phyloP scores from a whole-genome alignment of 2,797 vertebrate species.

The Pelochelys cantorii region DNA sequence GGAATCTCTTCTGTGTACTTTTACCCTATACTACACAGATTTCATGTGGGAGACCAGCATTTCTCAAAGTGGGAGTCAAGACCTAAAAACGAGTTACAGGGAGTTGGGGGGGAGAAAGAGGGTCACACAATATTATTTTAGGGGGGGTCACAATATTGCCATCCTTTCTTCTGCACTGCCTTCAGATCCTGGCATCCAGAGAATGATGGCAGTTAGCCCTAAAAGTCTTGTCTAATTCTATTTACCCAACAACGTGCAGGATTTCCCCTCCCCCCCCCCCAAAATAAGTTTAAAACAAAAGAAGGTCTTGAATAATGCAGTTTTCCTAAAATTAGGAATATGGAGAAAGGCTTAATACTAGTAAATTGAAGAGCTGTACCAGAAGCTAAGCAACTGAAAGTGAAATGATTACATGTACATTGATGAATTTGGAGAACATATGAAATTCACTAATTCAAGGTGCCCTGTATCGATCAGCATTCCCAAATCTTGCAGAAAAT shows the following conservation, averaged over 20 bases:
- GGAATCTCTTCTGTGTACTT: too few species aligned
- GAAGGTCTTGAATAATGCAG: not conserved
- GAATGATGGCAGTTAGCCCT: too few species aligned
- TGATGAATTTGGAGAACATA: not conserved
- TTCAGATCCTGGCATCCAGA: too few species aligned
- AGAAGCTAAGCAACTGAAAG: not conserved
- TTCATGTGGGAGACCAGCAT: too few species aligned
- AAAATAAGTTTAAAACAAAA: not conserved
- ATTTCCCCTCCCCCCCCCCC: not conserved
- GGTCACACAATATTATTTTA: too few species aligned
- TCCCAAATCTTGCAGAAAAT: not conserved
- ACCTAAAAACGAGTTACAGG: too few species aligned
- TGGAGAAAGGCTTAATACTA: not conserved
- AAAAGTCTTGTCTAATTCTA: not conserved
- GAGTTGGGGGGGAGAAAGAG: too few species aligned
- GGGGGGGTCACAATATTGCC: too few species aligned
- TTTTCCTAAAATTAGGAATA: not conserved
- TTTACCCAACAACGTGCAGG: not conserved
- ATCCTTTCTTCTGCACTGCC: too few species aligned
- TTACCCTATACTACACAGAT: too few species aligned
- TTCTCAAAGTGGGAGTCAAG: too few species aligned
- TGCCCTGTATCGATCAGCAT: not conserved
- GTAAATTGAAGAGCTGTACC: not conserved
- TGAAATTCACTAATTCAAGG: not conserved
- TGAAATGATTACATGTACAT: not conserved